Percentiles rank a stretch among this genome's conserved stretches.
These are phyloP conservation scores for Neomicropteryx cornuta DNA, from an alignment of 1,140 invertebrate genomes.

Conservation along the genomic window DNA sequence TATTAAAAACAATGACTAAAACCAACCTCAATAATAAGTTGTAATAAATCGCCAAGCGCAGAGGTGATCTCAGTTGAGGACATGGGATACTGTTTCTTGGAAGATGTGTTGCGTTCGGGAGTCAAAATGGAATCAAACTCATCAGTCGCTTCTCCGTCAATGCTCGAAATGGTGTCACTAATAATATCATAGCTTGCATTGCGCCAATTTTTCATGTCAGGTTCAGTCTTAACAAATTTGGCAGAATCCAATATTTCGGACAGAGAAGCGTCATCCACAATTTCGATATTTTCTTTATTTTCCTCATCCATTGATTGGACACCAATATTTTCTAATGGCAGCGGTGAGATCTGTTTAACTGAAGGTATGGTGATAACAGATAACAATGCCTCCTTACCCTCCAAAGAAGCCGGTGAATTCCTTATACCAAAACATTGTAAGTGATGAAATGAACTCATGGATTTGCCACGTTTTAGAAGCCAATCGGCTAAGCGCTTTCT, in stretches of 20 bases:
- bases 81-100: background rate
- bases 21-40: too few species aligned
- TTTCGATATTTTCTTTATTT: conserved; percentile 29
- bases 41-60: too few species aligned
- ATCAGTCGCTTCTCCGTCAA: conserved; percentile 2
- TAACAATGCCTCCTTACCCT: background rate
- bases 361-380: too few species aligned
- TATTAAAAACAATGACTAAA: too few species aligned
- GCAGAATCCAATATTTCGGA: too few species aligned
- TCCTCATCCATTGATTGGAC: conserved; percentile 16
- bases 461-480: conserved; percentile 22
- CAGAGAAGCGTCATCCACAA: conserved; percentile 9
- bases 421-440: conserved; percentile 22
- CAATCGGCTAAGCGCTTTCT: conserved; percentile 23
- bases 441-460: conserved; percentile 20
- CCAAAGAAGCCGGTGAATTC: background rate
- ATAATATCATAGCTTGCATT: conserved; percentile 4
- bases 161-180: background rate
- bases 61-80: too few species aligned
- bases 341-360: too few species aligned
- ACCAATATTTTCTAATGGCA: background rate
- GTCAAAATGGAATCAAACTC: background rate
- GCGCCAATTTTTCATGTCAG: conserved; percentile 7
- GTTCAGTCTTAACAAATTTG: too few species aligned
- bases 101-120: background rate